A percentile compares a stretch with the other conserved stretches of the same genome.
These are phyloP conservation scores for Drosophila birchii DNA, from an alignment of 2,888 invertebrate species.

Conservation along the genomic window DNA sequence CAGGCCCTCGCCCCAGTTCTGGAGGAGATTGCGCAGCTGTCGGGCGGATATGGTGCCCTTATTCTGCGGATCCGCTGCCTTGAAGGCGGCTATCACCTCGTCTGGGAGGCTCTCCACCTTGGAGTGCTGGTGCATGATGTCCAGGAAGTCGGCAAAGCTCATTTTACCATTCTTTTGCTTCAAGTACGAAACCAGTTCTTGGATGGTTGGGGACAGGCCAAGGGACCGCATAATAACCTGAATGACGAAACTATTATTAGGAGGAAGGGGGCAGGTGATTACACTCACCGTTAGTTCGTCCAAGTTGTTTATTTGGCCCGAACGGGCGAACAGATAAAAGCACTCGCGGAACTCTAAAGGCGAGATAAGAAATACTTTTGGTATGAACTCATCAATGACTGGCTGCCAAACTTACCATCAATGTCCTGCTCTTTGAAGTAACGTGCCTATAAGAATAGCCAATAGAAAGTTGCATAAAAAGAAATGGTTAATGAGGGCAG, in stretches of 20 bases:
- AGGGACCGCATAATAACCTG: constrained; percentile 95
- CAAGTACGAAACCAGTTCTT: constrained; percentile 93
- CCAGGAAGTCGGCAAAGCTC: constrained; percentile 97
- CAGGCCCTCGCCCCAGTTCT: constrained; percentile 96
- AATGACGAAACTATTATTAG: not conserved
- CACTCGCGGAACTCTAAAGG: constrained; percentile 96
- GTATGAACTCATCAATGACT: constrained; percentile 51
- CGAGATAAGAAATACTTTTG: constrained; percentile 36
- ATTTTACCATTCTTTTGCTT: constrained; percentile 93
- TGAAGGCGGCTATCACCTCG: constrained; percentile 93
- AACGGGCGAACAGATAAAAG: constrained; percentile 96
- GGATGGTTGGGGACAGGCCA: constrained; percentile 96
- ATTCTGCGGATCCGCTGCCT: constrained; percentile 91
- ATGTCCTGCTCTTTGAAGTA: constrained; percentile 98
- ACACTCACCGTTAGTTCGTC: constrained; percentile 91
- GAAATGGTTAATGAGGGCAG: constrained; percentile 50
- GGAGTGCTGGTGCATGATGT: constrained; percentile 97
- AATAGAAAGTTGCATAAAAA: constrained; percentile 47
- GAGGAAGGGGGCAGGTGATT: constrained; percentile 12
- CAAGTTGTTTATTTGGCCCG: constrained; percentile 93
- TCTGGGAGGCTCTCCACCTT: constrained; percentile 86
- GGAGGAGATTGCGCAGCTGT: constrained; percentile 93
- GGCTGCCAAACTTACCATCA: constrained; percentile 89
- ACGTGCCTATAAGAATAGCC: constrained; percentile 89
- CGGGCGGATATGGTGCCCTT: constrained; percentile 91